Evolutionary conservation across 2,888 invertebrate species (phyloP).

Genomic region (Diplazon laetatorius): DNA sequence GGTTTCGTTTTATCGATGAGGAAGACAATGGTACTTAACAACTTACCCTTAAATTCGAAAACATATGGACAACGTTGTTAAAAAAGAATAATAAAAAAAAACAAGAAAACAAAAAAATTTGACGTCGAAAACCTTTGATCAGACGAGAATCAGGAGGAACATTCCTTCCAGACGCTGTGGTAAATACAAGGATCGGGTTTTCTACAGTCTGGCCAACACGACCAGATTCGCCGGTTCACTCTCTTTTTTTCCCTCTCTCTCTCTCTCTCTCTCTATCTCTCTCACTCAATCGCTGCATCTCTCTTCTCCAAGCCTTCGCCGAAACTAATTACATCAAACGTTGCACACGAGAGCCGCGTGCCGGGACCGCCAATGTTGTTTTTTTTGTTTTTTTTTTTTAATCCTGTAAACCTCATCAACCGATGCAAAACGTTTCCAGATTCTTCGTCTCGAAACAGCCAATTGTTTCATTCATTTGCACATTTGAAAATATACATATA

Average conservation of each 20-base stretch:
- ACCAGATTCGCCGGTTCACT: constrained; percentile 65
- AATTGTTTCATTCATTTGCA: neutral
- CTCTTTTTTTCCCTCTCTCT: constrained; percentile 67
- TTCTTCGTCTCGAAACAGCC: constrained; percentile 17
- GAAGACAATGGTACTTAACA: too few species aligned
- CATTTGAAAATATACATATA: too few species aligned
- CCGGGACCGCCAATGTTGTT: constrained; percentile 38
- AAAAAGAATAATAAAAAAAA: too few species aligned
- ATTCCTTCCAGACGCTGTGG: too few species aligned
- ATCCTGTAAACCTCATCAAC: neutral
- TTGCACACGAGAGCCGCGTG: constrained; percentile 20
- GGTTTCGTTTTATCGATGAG: too few species aligned
- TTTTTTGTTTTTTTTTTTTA: constrained; percentile 3
- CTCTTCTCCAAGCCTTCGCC: constrained; percentile 32
- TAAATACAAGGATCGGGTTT: too few species aligned
- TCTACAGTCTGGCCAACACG: too few species aligned
- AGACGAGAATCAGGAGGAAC: too few species aligned
- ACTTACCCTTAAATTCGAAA: too few species aligned
- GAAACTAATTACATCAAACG: constrained; percentile 70
- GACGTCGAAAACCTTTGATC: too few species aligned
- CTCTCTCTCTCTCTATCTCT: constrained; percentile 37
- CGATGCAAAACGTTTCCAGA: constrained; percentile 29
- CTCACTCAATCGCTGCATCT: constrained; percentile 30
- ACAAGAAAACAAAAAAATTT: too few species aligned
- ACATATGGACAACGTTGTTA: too few species aligned